phyloP scores from a whole-genome alignment of 2,113 vertebrate species.

The Cariama cristata region DNA sequence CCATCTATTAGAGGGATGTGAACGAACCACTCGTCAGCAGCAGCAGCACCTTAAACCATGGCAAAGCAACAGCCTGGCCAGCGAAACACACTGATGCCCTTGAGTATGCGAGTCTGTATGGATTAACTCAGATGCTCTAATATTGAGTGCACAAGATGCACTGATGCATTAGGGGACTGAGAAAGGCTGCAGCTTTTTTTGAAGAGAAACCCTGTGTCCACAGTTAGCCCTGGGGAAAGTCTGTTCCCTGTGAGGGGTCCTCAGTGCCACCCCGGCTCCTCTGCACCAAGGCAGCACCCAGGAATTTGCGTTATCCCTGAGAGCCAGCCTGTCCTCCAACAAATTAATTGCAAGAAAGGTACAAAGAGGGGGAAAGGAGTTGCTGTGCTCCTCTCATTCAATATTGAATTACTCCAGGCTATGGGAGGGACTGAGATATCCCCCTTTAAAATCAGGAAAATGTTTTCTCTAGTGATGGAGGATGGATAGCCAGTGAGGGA shows the following conservation, averaged over 20 bases:
- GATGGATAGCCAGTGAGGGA: not conserved
- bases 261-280: not conserved
- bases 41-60: not conserved
- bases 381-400: not conserved
- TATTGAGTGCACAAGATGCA: not conserved
- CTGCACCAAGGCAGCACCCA: fast-evolving
- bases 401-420: not conserved
- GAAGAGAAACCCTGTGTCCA: not conserved
- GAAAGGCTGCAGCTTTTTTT: not conserved
- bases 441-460: not conserved
- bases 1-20: not conserved
- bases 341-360: not conserved
- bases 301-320: not conserved
- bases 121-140: not conserved
- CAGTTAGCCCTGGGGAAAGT: not conserved
- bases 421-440: not conserved
- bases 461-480: not conserved
- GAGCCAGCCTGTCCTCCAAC: not conserved
- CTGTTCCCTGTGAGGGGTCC: not conserved
- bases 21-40: not conserved
- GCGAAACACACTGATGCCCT: not conserved
- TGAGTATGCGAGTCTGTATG: fast-evolving
- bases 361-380: not conserved
- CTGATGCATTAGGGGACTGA: not conserved
- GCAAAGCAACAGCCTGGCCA: not conserved